Evolutionary conservation across 2,888 invertebrate species (phyloP), one percentile per base, ranked within the genome.

Genomic region (Melanargia galathea): DNA sequence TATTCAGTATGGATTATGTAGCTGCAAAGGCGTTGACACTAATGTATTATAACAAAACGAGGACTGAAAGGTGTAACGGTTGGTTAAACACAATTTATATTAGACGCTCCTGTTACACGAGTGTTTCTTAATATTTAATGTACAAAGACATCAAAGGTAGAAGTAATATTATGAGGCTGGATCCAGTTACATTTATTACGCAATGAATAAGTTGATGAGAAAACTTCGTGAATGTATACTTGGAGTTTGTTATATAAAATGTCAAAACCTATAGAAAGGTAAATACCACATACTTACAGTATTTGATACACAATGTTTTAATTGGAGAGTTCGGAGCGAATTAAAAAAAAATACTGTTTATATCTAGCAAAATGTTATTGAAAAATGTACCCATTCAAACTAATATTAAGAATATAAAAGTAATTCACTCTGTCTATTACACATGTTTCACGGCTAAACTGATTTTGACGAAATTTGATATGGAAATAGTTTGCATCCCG

Each of bases 31-130:
- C 18, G 52, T 30, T 10, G 30, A 16, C 3, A 30, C 30, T 52
- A 52, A 35, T 20, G 20, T 33, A 13, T 35, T 35, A 35, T 48
- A 46, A 6, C 20, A 52, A 2, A 1, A 35, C 18, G 20, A 22
- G 13, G 11, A 52, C 35, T 33, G 13, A 30, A 20, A 52, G 35
- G 33, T 13, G 6, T 33, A 1, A 51, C 35, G 20, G 35, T 51
- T 51, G 18, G 51, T 51, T 60, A 51, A 38, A 43, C 51, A 52
- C 11, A 22, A 33, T 35, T 38, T 16, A 55, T 40, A 43, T 40
- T 26, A 43, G 40, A n/a, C 6, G 40, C 55, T 55, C 22, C 8
- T 24, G 26, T 55, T 40, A 40, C 40, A 16, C 1, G 40, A 55
- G 16, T 24, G 55, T 43, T 10, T 40, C 55, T 38, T 38, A 38